Evolutionary conservation across 1,140 invertebrate species (phyloP).

Genomic region (Oreohelix idahoensis): DNA sequence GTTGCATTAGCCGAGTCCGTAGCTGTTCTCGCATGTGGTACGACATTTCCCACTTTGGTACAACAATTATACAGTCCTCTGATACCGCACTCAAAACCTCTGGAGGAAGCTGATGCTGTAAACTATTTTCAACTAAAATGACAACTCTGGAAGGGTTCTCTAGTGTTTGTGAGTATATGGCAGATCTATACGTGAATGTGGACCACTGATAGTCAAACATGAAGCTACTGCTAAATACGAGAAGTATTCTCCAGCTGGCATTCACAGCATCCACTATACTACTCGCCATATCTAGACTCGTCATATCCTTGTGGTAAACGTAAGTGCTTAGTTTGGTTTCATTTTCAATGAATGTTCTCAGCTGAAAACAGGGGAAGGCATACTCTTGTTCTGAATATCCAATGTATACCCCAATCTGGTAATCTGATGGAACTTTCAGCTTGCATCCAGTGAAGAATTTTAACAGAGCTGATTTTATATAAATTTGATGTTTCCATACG

Average conservation of each 20-base stretch:
- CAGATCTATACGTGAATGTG: neutral
- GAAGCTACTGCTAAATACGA: neutral
- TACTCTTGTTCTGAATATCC: neutral
- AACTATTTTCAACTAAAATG: neutral
- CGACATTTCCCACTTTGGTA: neutral
- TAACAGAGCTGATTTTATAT: neutral
- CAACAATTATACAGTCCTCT: neutral
- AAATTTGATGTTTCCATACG: neutral
- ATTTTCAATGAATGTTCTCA: neutral
- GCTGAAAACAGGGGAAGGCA: neutral
- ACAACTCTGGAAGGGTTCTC: neutral
- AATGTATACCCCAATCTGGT: constrained; percentile 2
- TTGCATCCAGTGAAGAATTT: neutral
- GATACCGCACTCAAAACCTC: neutral
- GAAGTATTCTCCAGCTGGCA: neutral
- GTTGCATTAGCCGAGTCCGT: too few species aligned
- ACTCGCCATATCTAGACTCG: neutral
- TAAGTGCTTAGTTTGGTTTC: neutral
- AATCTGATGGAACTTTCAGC: neutral
- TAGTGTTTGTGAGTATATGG: neutral
- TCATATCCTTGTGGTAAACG: neutral
- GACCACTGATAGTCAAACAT: neutral
- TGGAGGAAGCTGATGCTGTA: neutral
- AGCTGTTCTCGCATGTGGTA: too few species aligned
- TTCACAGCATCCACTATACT: neutral